Percentiles rank a stretch among this genome's conserved stretches.
These are phyloP conservation scores for Mylabris phalerata DNA, from an alignment of 1,140 invertebrate genomes.

Conservation along the genomic window DNA sequence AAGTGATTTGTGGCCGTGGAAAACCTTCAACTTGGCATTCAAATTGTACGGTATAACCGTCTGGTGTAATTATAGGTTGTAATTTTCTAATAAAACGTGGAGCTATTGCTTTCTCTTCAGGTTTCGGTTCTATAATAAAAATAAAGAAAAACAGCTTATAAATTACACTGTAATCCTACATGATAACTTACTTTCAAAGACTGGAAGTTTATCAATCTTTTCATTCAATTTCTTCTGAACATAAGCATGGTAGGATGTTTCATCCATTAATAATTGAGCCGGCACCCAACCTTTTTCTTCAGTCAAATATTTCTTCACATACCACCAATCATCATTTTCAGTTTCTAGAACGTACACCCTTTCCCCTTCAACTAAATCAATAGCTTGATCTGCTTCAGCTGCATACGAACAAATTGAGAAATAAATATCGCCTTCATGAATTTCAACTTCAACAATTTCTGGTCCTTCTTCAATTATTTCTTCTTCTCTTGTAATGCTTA, in stretches of 20 bases:
- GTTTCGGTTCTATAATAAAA: slow-evolving; percentile 61
- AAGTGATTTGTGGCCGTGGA: slow-evolving; percentile 86
- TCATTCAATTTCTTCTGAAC: slow-evolving; percentile 82
- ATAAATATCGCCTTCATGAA: slow-evolving; percentile 67
- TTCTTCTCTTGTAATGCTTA: slow-evolving; percentile 52
- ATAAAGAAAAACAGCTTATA: neutral
- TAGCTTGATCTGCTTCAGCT: slow-evolving; percentile 80
- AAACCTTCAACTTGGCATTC: slow-evolving; percentile 84
- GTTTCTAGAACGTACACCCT: slow-evolving; percentile 78
- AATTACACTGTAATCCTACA: neutral
- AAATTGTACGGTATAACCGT: slow-evolving; percentile 84
- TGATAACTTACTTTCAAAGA: slow-evolving; percentile 77
- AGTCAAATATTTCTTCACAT: slow-evolving; percentile 81
- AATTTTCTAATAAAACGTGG: slow-evolving; percentile 82
- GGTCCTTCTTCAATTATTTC: slow-evolving; percentile 48
- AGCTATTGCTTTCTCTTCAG: slow-evolving; percentile 67
- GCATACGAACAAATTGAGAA: slow-evolving; percentile 79
- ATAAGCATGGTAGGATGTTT: slow-evolving; percentile 71
- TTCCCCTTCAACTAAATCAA: slow-evolving; percentile 86
- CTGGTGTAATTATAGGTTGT: slow-evolving; percentile 71
- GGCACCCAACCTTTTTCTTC: slow-evolving; percentile 90
- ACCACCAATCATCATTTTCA: slow-evolving; percentile 83
- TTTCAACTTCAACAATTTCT: slow-evolving; percentile 41
- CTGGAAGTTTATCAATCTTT: slow-evolving; percentile 84
- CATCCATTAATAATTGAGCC: slow-evolving; percentile 78